phyloP scores from a whole-genome alignment of 2,797 vertebrate genomes.

The Avahi laniger region DNA sequence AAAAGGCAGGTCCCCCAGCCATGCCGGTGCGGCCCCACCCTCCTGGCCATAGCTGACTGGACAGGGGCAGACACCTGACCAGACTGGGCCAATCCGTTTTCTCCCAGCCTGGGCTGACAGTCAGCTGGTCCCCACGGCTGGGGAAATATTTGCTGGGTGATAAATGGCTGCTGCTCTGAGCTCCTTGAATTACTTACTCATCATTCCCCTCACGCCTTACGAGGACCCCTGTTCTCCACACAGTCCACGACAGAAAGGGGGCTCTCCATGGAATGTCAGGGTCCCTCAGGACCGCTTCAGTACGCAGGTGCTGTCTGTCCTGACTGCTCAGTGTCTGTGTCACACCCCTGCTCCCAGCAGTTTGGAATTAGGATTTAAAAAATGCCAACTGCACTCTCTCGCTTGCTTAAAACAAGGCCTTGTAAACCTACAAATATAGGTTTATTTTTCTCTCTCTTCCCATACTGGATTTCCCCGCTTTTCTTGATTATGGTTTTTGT shows the following conservation, averaged over 20 bases:
- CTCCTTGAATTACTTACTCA: background rate
- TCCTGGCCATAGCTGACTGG: background rate
- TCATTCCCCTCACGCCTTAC: background rate
- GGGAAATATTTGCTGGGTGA: background rate
- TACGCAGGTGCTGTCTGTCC: background rate
- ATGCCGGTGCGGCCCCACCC: background rate
- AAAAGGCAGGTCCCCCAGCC: background rate
- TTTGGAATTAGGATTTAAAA: constrained; percentile 33
- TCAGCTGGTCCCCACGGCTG: no score
- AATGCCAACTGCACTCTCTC: background rate
- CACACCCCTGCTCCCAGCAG: background rate
- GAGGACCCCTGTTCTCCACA: background rate
- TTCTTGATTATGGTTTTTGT: background rate
- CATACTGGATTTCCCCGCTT: background rate
- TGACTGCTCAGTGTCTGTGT: background rate
- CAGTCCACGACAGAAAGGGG: background rate
- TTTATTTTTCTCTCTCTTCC: background rate
- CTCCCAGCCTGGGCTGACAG: background rate
- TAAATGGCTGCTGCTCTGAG: background rate
- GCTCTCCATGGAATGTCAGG: background rate
- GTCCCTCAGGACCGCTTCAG: background rate
- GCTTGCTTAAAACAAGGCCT: constrained; percentile 37
- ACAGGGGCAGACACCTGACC: background rate
- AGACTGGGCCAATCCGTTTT: background rate
- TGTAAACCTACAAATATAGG: background rate